Evolutionary conservation across 2,888 invertebrate species (phyloP), one percentile per base, ranked within the genome.

Genomic region (Drosophila vallismaia): DNA sequence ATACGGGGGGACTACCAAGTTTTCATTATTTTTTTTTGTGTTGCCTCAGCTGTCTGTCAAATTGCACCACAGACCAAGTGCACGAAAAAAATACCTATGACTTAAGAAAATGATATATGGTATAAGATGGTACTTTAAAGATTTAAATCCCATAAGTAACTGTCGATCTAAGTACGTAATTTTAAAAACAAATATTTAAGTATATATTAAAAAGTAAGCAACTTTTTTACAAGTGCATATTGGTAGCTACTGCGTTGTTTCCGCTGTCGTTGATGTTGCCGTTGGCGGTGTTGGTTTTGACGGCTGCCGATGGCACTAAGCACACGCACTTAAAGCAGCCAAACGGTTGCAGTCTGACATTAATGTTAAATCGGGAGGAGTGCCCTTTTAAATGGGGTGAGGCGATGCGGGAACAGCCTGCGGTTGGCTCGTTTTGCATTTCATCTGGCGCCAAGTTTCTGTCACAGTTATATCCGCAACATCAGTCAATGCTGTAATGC

Each of bases 251-350:
- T 6, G 7, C 57, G 28, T 38, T 44, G 69, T 40, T 48, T 55
- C 26, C 54, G 51, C 28, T 38, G 58, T 19, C 49, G 31, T 12
- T 46, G 44, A 2, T 48, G 31, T 52, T 52, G 56, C 53, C 44
- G 64, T 46, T 50, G 63, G 40, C 60, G 60, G 75, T 70, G 72
- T 74, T 71, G 81, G 77, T 77, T 84, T 86, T 86, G 81, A 83
- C 79, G 84, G 79, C 77, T 83, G 77, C 86, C 79, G 71, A 74
- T 86, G 83, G 81, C 86, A 82, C 82, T 85, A 82, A 82, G 72
- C 76, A 74, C 70, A 85, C 82, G 86, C 85, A 82, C 85, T 82
- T 82, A 79, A 85, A 73, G 79, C 82, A 74, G 70, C 77, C 77
- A 66, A 67, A 60, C 75, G 58, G 46, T 63, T 75, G 77, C 84